These are phyloP conservation scores for Lepidostoma basale DNA, from an alignment of 1,140 invertebrate genomes.

Conservation along the genomic window DNA sequence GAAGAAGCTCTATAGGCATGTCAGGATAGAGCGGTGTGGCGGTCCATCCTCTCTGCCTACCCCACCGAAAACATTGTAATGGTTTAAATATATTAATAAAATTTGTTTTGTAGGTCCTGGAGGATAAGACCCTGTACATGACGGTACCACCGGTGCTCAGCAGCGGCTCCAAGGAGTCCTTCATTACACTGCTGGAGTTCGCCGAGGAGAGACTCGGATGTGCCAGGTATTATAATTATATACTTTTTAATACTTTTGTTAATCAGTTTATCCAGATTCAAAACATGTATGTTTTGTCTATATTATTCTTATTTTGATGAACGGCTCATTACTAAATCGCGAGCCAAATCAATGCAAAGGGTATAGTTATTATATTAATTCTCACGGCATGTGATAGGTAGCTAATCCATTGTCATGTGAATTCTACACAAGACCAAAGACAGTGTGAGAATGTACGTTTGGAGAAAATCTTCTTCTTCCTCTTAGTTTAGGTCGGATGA, in stretches of 20 bases:
- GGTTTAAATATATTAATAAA: not conserved
- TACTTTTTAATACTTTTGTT: not conserved
- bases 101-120: slow-evolving; percentile 64
- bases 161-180: slow-evolving; percentile 90
- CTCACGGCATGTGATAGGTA: no score
- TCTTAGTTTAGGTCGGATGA: no score
- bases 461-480: no score
- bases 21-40: no score
- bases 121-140: slow-evolving; percentile 80
- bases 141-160: slow-evolving; percentile 83
- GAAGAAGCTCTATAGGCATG: no score
- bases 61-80: no score
- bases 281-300: not conserved
- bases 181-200: slow-evolving; percentile 92
- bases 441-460: no score
- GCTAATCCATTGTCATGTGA: no score
- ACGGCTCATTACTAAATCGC: not conserved
- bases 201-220: slow-evolving; percentile 92
- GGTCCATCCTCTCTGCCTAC: no score
- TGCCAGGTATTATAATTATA: slow-evolving; percentile 57
- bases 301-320: not conserved
- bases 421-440: no score
- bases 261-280: not conserved
- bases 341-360: no score
- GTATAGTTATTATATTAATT: no score